These are phyloP conservation scores for Acyrthosiphon pisum DNA, from an alignment of 1,140 invertebrate species.

Conservation along the genomic window DNA sequence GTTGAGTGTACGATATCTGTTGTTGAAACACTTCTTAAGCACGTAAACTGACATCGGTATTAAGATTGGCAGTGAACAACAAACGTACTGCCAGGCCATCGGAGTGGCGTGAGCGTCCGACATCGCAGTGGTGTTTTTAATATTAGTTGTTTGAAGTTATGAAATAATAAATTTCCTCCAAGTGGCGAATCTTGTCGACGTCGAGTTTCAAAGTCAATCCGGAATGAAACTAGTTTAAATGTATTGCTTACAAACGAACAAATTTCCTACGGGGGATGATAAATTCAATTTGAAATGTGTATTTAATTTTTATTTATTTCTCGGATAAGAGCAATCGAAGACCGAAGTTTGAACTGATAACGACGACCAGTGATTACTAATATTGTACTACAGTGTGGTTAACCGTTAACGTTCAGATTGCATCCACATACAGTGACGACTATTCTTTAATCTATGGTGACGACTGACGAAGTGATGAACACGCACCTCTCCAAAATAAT, in stretches of 20 bases:
- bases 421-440: background rate
- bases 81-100: conserved; percentile 33
- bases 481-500: background rate
- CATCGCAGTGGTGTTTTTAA: conserved; percentile 22
- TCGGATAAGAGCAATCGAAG: conserved; percentile 29
- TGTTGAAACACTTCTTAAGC: conserved; percentile 33
- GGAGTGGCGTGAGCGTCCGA: conserved; percentile 19
- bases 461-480: background rate
- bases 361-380: background rate
- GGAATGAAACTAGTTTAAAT: background rate
- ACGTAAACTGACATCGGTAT: conserved; percentile 36
- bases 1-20: conserved; percentile 29
- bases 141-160: background rate
- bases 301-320: conserved; percentile 3
- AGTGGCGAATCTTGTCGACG: background rate
- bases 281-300: conserved; percentile 15
- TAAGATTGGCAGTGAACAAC: conserved; percentile 37
- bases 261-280: background rate
- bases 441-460: too few species aligned
- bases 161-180: background rate
- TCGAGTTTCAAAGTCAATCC: background rate
- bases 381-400: conserved; percentile 12
- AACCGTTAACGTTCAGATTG: background rate
- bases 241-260: background rate
- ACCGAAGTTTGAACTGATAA: conserved; percentile 25